phyloP scores from a whole-genome alignment of 1,140 invertebrate species.

The Apis florea region DNA sequence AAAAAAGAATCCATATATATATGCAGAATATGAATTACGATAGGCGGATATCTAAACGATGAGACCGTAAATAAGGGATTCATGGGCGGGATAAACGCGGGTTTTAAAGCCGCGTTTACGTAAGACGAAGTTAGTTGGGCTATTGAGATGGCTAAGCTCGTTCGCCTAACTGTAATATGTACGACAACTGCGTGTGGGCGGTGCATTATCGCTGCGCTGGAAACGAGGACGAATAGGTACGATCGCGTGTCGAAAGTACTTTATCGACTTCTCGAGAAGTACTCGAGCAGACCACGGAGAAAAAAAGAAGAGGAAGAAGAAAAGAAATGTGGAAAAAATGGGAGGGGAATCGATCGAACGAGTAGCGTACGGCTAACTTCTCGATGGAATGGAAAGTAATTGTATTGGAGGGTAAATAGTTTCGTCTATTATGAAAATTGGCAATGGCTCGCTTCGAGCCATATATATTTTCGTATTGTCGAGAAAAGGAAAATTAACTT shows the following conservation, averaged over 20 bases:
- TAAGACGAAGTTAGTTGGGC: conserved; percentile 14
- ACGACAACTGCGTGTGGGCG: conserved; percentile 39
- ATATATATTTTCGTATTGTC: no score
- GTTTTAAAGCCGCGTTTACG: not conserved
- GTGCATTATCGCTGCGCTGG: conserved; percentile 38
- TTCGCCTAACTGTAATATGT: conserved; percentile 49
- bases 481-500: no score
- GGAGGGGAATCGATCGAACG: not conserved
- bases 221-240: conserved; percentile 52
- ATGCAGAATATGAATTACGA: not conserved
- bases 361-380: not conserved
- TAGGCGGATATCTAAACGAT: not conserved
- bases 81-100: not conserved
- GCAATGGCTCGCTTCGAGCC: no score
- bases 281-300: not conserved
- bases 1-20: not conserved
- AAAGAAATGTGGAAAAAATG: not conserved
- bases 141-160: conserved; percentile 34
- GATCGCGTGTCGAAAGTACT: conserved; percentile 44
- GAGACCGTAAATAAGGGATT: not conserved
- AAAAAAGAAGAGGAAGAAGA: not conserved
- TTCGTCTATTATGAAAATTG: not conserved
- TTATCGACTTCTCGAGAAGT: conserved; percentile 36
- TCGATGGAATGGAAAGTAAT: not conserved
- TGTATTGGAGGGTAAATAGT: not conserved